Conservation (phyloP, 2,888 invertebrate species). For the Romanomermis culicivorax region DNA sequence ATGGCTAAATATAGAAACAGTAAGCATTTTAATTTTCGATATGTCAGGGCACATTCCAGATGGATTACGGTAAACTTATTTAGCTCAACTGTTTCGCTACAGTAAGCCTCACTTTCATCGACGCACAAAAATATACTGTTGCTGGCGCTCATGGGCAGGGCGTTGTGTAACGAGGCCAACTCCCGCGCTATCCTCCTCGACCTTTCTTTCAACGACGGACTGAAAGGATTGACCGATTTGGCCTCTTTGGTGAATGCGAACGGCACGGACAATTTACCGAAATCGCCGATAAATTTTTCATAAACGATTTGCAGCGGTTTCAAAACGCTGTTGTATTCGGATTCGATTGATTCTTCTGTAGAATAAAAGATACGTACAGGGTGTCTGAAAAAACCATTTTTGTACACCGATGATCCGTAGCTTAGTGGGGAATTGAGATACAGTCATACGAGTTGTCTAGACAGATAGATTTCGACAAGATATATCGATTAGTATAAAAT, state of each 20-base stretch:
- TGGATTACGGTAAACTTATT: no score
- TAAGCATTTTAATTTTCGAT: no score
- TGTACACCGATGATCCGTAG: no score
- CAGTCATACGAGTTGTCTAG: no score
- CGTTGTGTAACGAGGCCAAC: slow-evolving; percentile 24
- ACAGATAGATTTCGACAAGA: no score
- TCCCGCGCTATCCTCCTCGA: slow-evolving; percentile 23
- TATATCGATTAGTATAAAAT: no score
- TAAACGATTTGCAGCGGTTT: not conserved
- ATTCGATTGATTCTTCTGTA: not conserved
- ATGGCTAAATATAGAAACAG: no score
- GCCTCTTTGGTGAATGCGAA: slow-evolving; percentile 25
- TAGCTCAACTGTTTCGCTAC: no score
- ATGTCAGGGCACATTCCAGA: no score
- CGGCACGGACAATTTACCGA: slow-evolving; percentile 14
- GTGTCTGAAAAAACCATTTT: no score
- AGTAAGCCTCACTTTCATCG: slow-evolving; percentile 17
- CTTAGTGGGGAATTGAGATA: no score
- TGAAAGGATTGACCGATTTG: slow-evolving; percentile 23
- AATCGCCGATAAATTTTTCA: slow-evolving; percentile 3
- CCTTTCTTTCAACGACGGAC: slow-evolving; percentile 21
- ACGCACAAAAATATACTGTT: slow-evolving; percentile 27
- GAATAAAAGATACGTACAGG: no score
- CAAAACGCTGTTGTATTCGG: not conserved
- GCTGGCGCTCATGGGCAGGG: slow-evolving; percentile 20